Evolutionary conservation across 1,140 invertebrate genomes (phyloP).

Genomic region (Drosophila tani): DNA sequence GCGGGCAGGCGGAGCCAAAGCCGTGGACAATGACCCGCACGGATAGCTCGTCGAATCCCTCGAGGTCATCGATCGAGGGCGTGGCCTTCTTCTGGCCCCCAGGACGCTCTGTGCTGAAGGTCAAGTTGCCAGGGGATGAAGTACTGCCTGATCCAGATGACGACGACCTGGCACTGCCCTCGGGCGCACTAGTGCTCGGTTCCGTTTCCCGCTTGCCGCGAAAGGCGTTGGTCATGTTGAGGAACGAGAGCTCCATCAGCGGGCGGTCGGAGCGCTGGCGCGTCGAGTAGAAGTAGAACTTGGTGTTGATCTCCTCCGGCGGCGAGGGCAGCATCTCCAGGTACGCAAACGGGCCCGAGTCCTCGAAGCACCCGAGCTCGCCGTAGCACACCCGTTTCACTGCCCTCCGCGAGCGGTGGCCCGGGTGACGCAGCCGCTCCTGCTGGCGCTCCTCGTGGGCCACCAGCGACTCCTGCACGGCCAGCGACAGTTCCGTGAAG

Average conservation of each 20-base stretch:
- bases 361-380: conserved; percentile 97
- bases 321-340: conserved; percentile 94
- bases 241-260: conserved; percentile 88
- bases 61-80: conserved; percentile 70
- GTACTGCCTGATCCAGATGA: not conserved
- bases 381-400: conserved; percentile 94
- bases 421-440: conserved; percentile 29
- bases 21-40: conserved; percentile 97
- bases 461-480: conserved; percentile 63
- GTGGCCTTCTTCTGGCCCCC: conserved; percentile 47
- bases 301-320: conserved; percentile 95
- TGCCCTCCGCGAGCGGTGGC: conserved; percentile 86
- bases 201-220: conserved; percentile 58
- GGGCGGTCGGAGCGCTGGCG: conserved; percentile 88
- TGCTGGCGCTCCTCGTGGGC: conserved; percentile 58
- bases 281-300: conserved; percentile 89
- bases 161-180: conserved; percentile 10
- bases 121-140: not conserved
- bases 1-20: conserved; percentile 95
- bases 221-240: conserved; percentile 87
- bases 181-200: not conserved
- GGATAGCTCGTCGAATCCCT: conserved; percentile 86
- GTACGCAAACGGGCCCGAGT: conserved; percentile 96
- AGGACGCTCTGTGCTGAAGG: conserved; percentile 43
- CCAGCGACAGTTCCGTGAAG: conserved; percentile 64